Percentiles rank a stretch among this genome's conserved stretches.
These are phyloP conservation scores for Penaeus chinensis DNA, from an alignment of 1,140 invertebrate species.

Conservation along the genomic window DNA sequence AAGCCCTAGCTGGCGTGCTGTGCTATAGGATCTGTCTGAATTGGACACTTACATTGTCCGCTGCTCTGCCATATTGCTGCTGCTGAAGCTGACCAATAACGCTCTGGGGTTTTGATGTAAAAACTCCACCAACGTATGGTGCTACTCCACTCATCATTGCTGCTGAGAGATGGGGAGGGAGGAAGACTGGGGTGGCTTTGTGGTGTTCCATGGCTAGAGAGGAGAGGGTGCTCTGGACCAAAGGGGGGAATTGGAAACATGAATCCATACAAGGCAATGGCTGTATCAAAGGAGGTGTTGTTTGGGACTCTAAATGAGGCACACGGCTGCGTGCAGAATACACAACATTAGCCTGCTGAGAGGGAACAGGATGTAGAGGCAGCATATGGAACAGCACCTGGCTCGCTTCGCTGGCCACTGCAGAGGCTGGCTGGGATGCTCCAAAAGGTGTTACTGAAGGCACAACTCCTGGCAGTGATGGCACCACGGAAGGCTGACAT, in stretches of 20 bases:
- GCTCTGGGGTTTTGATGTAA: constrained; percentile 27
- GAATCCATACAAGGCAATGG: neutral
- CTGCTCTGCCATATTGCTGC: constrained; percentile 36
- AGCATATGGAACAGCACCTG: constrained; percentile 51
- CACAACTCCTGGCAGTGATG: constrained; percentile 44
- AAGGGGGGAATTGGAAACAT: neutral
- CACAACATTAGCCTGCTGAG: constrained; percentile 9
- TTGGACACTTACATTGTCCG: constrained; percentile 54
- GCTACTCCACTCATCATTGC: constrained; percentile 50
- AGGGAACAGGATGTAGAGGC: constrained; percentile 19
- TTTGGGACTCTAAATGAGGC: neutral
- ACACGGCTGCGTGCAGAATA: constrained; percentile 20
- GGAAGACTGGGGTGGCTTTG: constrained; percentile 42
- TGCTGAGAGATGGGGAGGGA: constrained; percentile 57
- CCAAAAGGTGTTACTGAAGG: constrained; percentile 38
- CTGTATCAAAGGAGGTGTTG: neutral
- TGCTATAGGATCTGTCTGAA: constrained; percentile 17
- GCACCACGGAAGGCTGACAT: constrained; percentile 52
- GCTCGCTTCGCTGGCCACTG: constrained; percentile 42
- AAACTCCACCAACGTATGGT: constrained; percentile 38
- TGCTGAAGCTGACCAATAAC: constrained; percentile 47
- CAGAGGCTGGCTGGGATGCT: constrained; percentile 19
- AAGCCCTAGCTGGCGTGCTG: constrained; percentile 39
- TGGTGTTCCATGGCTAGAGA: constrained; percentile 35
- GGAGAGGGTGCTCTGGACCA: neutral